These are phyloP conservation scores for Gouania willdenowi DNA, from an alignment of 2,797 vertebrate species.

Conservation along the genomic window DNA sequence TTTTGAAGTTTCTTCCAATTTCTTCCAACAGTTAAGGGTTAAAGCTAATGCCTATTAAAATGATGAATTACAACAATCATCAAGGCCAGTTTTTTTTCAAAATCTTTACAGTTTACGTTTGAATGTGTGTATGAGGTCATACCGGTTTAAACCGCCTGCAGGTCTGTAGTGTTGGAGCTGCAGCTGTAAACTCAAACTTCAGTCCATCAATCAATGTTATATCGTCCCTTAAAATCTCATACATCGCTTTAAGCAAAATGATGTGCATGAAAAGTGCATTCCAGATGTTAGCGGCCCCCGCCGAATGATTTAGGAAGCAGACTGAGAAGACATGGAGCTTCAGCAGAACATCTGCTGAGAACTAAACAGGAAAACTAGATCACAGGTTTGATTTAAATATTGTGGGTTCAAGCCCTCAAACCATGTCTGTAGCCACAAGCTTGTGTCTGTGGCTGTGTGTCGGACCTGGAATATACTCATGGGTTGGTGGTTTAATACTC, in stretches of 20 bases:
- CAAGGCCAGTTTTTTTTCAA: neutral
- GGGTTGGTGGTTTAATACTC: too few relatives aligned
- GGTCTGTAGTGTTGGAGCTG: neutral
- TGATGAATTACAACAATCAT: neutral
- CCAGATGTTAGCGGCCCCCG: neutral
- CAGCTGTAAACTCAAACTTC: neutral
- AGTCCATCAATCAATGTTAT: neutral
- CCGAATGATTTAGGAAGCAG: neutral
- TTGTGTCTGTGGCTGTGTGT: too few relatives aligned
- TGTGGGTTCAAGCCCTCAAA: too few relatives aligned
- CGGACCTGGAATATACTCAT: too few relatives aligned
- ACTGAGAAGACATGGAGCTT: neutral
- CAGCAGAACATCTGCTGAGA: too few relatives aligned
- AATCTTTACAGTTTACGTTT: neutral
- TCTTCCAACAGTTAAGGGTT: too few relatives aligned
- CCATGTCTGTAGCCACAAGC: too few relatives aligned
- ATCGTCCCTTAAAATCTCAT: neutral
- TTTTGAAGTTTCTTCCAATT: too few relatives aligned
- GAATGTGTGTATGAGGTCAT: neutral
- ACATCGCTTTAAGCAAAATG: neutral
- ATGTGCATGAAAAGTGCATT: conserved; percentile 10
- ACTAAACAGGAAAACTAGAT: too few relatives aligned
- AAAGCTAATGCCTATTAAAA: too few relatives aligned
- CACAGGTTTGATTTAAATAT: too few relatives aligned
- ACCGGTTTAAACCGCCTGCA: neutral